Base-by-base conservation (phyloP, 2,888 invertebrate genomes). In the Sphaerophoria taeniata region DNA sequence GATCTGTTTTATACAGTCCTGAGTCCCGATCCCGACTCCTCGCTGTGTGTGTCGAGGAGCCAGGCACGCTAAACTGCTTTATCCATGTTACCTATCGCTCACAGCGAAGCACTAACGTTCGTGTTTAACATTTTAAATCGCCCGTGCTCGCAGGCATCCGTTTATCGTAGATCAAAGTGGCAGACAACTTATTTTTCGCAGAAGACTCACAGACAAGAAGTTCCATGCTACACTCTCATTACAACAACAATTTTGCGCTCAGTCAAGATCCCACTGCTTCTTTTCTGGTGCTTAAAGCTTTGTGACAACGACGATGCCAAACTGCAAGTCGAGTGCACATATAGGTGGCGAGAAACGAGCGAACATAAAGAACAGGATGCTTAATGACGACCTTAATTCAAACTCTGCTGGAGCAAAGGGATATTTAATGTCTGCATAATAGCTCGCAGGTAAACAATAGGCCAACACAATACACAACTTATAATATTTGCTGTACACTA, bases 51-150 rank as follows among this genome's bases (percentile, higher is more conserved):
- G 24, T 24, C 24, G 24, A 1, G 24, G 24, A 24, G 24, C 24
- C 24, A 24, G 24, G 24, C 24, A 24, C 24, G n/a, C 67, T 67
- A 67, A 60, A 75, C 70, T 74, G 65, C 71, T 75, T 60, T 79
- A 74, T 33, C 70, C 71, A 69, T 67, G 74, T 71, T 74, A 14
- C 36, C 71, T 61, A 69, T 67, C 53, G 76, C 77, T 76, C 60
- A 43, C 39, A 67, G 67, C 67, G 53, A 51, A 70, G 34, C 43
- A 63, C 24, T 70, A 79, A 63, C 58, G 65, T 79, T 79, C 84
- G 84, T 84, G 84, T 79, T 84, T 75, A 84, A 79, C 84, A 84
- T 79, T 79, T 84, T 75, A 84, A 84, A 84, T 84, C 84, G 75
- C 75, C 71, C 71, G 75, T 75, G 75, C 79, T 84, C 60, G 60